phyloP scores from a whole-genome alignment of 2,113 vertebrate species.

The Paraplagusia blochii region DNA sequence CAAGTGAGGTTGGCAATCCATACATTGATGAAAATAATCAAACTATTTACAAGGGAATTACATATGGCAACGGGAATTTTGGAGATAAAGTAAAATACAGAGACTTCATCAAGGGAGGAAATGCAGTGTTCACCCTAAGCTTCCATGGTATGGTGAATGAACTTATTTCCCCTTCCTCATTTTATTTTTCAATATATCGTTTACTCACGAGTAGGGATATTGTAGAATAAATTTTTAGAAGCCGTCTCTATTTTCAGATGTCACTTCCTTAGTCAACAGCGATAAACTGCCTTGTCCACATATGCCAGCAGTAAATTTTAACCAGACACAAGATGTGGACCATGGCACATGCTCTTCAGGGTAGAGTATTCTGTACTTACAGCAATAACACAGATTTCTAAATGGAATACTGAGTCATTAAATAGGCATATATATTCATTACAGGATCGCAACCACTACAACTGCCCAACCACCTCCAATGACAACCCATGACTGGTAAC shows the following conservation, averaged over 20 bases:
- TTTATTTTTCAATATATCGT: no score
- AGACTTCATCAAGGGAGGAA: constrained; percentile 79
- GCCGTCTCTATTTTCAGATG: constrained; percentile 25
- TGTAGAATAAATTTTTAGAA: not conserved
- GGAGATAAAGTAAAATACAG: constrained; percentile 53
- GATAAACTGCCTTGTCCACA: constrained; percentile 33
- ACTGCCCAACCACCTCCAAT: no score
- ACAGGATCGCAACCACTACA: no score
- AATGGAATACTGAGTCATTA: no score
- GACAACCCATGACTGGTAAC: no score
- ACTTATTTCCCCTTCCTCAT: no score
- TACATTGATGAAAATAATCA: constrained; percentile 48
- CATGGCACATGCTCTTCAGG: constrained; percentile 12
- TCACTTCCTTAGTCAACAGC: constrained; percentile 27
- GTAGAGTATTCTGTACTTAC: constrained; percentile 4
- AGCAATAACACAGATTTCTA: no score
- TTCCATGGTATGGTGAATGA: constrained; percentile 81
- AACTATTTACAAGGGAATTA: not conserved
- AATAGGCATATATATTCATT: no score
- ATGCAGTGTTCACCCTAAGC: constrained; percentile 72
- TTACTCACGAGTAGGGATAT: not conserved
- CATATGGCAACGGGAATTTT: fast-evolving
- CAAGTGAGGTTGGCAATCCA: constrained; percentile 47
- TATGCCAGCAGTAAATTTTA: not conserved
- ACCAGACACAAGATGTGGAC: not conserved